These are phyloP conservation scores for Mormyrops attenuatus DNA, from an alignment of 2,797 vertebrate genomes.

Conservation along the genomic window DNA sequence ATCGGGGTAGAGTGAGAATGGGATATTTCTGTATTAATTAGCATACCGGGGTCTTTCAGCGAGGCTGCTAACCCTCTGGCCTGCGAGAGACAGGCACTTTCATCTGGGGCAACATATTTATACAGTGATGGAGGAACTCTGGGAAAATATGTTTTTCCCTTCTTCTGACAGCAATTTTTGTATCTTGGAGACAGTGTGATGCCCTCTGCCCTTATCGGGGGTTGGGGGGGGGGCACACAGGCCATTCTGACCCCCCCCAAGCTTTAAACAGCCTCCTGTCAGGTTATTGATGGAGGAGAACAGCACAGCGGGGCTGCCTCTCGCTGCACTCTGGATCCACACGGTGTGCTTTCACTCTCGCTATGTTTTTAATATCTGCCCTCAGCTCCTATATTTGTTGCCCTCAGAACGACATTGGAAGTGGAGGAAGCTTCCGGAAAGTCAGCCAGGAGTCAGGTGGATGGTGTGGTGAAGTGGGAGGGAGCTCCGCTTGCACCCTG, in stretches of 20 bases:
- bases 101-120: background rate
- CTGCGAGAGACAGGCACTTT: background rate
- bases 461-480: background rate
- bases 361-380: constrained; percentile 2
- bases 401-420: background rate
- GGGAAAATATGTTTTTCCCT: background rate
- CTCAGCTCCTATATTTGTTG: background rate
- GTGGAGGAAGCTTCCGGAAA: background rate
- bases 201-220: background rate
- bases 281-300: background rate
- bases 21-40: constrained; percentile 11
- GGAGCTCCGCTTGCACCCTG: background rate
- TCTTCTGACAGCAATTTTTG: background rate
- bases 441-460: background rate
- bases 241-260: background rate
- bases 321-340: background rate
- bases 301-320: background rate
- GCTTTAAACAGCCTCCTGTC: background rate
- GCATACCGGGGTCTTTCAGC: background rate
- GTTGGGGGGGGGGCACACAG: background rate
- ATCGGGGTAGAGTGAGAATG: constrained; percentile 1
- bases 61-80: background rate
- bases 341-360: background rate
- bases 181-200: background rate
- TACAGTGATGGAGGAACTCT: background rate